Percentiles rank a stretch among this genome's conserved stretches.
Conservation (phyloP, 2,888 invertebrate genomes). For the Chrysopilus asiliformis region DNA sequence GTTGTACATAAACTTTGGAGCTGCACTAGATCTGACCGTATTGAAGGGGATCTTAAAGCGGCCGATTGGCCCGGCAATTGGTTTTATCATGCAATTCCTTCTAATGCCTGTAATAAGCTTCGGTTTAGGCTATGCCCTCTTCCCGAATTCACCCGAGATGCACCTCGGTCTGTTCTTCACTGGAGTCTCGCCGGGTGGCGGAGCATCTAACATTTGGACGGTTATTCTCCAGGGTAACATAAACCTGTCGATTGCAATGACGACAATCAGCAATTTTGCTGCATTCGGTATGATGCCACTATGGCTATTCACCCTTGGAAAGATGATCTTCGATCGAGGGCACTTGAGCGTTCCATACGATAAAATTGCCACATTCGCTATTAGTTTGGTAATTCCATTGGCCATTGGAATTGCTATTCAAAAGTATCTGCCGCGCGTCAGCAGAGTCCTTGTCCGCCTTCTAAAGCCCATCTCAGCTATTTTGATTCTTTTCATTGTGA, state of each 20-base stretch:
- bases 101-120: conserved; percentile 80
- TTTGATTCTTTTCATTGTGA: conserved; percentile 67
- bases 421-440: conserved; percentile 50
- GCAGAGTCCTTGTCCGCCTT: conserved; percentile 58
- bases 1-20: conserved; percentile 83
- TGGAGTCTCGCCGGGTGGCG: conserved; percentile 84
- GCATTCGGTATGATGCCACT: conserved; percentile 87
- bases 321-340: conserved; percentile 55
- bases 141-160: conserved; percentile 54
- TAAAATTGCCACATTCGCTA: conserved; percentile 59
- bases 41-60: conserved; percentile 50
- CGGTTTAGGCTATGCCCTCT: conserved; percentile 53
- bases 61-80: conserved; percentile 67
- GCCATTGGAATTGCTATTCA: conserved; percentile 55
- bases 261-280: conserved; percentile 73
- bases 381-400: conserved; percentile 61
- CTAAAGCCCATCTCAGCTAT: conserved; percentile 73
- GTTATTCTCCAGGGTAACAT: conserved; percentile 83
- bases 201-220: conserved; percentile 94
- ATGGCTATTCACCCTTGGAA: conserved; percentile 82
- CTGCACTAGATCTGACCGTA: conserved; percentile 65
- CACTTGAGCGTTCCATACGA: conserved; percentile 63
- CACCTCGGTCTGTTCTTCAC: conserved; percentile 80
- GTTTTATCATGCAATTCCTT: conserved; percentile 63
- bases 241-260: conserved; percentile 90